Evolutionary conservation across 2,797 vertebrate species (phyloP), one percentile per base, ranked within the genome.

Genomic region (Poecilia velifera): DNA sequence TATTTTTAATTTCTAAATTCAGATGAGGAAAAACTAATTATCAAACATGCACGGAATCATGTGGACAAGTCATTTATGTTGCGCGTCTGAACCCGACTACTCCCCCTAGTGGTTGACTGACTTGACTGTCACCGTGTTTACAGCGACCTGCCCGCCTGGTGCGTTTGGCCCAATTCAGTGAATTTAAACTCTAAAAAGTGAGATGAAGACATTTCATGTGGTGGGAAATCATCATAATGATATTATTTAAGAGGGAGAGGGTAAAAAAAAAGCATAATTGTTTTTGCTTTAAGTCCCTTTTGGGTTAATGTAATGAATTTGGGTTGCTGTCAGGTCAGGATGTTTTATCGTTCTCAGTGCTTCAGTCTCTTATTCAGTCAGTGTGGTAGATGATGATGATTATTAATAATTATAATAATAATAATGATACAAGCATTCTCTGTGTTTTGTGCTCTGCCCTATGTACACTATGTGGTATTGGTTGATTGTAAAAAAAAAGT

Each of bases 321-420:
- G 72, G 82, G 88, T 79, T 84, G 74, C 82, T 78, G 78, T 91
- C 81, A 83, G 84, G 84, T 88, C 85, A 87, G 86, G 90, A 87
- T 88, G 92, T 93, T 77, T 93, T 92, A 87, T 87, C 90, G 91
- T 95, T 92, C 91, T 95, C 93, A 90, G 93, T 95, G 93, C 92
- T 95, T 95, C 85, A 28, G 89, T 95, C 93, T 94, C 88, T 93
- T 92, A 82, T 92, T 93, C 87, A 86, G 83, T 94, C 90, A 76
- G 82, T 94, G 94, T 96, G 87, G 87, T 95, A 94, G 92, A 93
- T 88, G 64, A 86, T 88, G 85, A 43, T 43, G 13, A 80, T 82
- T 53, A 53, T 81, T 25, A 53, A 25, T 53, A 9, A 53, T 53
- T 1, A 31, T 53, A 53, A 80, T 77, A 88, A 89, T 79, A 81